phyloP scores from a whole-genome alignment of 2,113 vertebrate species.

The Cyprinodon tularosa region DNA sequence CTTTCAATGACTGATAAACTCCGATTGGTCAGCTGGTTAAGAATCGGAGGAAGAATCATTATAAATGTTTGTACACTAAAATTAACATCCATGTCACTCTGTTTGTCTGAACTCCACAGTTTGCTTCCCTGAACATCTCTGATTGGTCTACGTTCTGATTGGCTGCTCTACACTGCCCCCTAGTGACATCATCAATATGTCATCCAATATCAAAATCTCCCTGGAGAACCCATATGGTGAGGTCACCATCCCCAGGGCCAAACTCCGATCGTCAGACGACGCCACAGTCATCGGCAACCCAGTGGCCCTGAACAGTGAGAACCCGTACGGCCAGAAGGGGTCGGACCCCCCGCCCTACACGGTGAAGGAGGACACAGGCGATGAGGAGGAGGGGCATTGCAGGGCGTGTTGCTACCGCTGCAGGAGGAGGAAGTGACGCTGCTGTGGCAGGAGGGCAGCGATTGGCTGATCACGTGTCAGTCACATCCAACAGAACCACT shows the following conservation, averaged over 20 bases:
- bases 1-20: background rate
- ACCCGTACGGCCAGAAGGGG: constrained; percentile 16
- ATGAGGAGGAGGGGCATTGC: constrained; percentile 22
- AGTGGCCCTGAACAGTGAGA: constrained; percentile 17
- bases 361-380: constrained; percentile 54
- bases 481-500: background rate
- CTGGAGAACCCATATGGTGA: constrained; percentile 66
- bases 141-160: background rate
- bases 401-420: constrained; percentile 61
- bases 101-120: background rate
- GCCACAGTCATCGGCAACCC: constrained; percentile 64
- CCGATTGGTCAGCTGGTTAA: background rate
- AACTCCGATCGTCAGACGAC: constrained; percentile 36
- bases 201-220: constrained; percentile 57
- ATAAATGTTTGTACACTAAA: background rate
- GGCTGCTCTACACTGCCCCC: background rate
- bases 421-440: constrained; percentile 58
- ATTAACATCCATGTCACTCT: background rate
- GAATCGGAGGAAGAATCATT: background rate
- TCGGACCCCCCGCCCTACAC: constrained; percentile 47
- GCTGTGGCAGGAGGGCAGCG: background rate
- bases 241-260: constrained; percentile 67
- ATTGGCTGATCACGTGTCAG: background rate
- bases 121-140: background rate
- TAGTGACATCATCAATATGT: constrained; percentile 32